Evolutionary conservation across 2,797 vertebrate species (phyloP).

Genomic region (Chromobotia macracanthus): DNA sequence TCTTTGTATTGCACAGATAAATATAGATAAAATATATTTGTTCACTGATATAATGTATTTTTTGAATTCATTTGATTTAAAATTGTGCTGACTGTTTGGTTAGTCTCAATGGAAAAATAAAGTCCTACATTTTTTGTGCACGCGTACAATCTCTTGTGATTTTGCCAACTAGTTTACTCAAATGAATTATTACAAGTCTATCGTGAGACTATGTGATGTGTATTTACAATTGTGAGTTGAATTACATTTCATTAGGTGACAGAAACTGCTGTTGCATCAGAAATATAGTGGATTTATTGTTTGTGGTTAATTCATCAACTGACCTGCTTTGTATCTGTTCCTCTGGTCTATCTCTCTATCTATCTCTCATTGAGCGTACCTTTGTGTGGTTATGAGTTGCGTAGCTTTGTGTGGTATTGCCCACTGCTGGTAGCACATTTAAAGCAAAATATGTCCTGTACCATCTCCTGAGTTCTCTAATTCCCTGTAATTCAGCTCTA

Average conservation of each 20-base stretch:
- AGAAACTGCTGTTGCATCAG: conserved; percentile 42
- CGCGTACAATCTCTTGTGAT: neutral
- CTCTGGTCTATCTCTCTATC: conserved; percentile 58
- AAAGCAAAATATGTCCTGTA: conserved; percentile 70
- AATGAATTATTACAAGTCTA: neutral
- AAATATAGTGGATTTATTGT: conserved; percentile 66
- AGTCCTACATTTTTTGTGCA: neutral
- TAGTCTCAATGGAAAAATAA: neutral
- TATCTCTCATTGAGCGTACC: conserved; percentile 67
- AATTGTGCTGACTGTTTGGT: neutral
- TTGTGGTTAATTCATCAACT: conserved; percentile 64
- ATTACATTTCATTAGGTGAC: conserved; percentile 18
- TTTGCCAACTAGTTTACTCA: neutral
- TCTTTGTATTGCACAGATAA: neutral
- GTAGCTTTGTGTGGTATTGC: conserved; percentile 75
- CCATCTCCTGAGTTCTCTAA: conserved; percentile 70
- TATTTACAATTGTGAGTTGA: conserved; percentile 35
- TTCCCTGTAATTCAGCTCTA: conserved; percentile 71
- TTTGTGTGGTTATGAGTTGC: conserved; percentile 69
- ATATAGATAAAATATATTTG: neutral
- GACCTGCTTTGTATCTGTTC: conserved; percentile 59
- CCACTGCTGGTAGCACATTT: conserved; percentile 65
- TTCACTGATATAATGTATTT: no score
- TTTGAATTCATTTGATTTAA: neutral
- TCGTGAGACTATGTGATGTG: neutral